These are phyloP conservation scores for Philopotamus ludificatus DNA, from an alignment of 1,140 invertebrate species.

Conservation along the genomic window DNA sequence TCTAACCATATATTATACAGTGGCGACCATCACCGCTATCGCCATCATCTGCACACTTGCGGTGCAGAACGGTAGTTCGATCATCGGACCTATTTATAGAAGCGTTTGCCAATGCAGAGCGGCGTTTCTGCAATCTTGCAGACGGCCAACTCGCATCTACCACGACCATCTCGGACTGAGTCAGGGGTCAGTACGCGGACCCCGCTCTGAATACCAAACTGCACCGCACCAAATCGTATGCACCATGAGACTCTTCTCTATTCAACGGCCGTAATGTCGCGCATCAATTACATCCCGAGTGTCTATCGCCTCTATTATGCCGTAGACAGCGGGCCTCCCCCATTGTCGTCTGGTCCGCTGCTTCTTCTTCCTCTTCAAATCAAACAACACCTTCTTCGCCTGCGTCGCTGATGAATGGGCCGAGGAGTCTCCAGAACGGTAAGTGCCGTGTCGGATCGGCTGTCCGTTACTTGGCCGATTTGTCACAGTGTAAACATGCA, in stretches of 20 bases:
- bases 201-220: slow-evolving; percentile 19
- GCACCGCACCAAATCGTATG: neutral
- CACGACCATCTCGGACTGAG: slow-evolving; percentile 11
- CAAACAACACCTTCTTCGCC: neutral
- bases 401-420: slow-evolving; percentile 5
- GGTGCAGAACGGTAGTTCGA: no score
- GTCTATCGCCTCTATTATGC: neutral
- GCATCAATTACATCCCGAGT: neutral
- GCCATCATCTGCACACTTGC: no score
- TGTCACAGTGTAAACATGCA: no score
- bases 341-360: neutral
- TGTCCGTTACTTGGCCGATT: no score
- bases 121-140: slow-evolving; percentile 1
- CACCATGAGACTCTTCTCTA: neutral
- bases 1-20: no score
- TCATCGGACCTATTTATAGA: neutral
- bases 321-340: neutral
- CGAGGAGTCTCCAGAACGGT: no score
- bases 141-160: neutral
- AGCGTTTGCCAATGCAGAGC: slow-evolving; percentile 16
- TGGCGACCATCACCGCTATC: no score
- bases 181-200: slow-evolving; percentile 22
- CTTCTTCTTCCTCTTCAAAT: neutral
- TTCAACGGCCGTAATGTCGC: neutral
- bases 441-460: slow-evolving; percentile 1